Evolutionary conservation across 2,888 invertebrate genomes (phyloP).

Genomic region (Baronia brevicornis): DNA sequence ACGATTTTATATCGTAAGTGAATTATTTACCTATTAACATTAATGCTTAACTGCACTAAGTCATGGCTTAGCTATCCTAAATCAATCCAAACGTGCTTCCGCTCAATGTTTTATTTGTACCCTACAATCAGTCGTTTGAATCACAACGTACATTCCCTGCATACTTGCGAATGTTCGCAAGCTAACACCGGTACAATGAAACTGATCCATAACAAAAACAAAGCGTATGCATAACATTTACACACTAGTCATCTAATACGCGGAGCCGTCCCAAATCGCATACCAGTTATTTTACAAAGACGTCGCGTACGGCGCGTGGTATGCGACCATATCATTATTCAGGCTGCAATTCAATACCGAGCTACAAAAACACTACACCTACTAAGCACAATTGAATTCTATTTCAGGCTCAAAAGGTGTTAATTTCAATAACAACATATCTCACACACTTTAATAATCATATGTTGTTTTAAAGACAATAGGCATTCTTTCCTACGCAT

Average conservation of each 20-base stretch:
- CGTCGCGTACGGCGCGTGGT: conserved; percentile 38
- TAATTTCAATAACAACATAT: conserved; percentile 27
- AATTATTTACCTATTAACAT: too few relatives aligned
- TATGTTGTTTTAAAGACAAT: conserved; percentile 45
- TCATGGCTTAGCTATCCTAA: too few relatives aligned
- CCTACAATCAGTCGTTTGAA: too few relatives aligned
- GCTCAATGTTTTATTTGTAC: too few relatives aligned
- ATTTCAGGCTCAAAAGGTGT: conserved; percentile 25
- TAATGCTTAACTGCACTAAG: too few relatives aligned
- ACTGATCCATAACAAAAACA: conserved; percentile 3
- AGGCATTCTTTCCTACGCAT: conserved; percentile 46
- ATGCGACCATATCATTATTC: conserved; percentile 58
- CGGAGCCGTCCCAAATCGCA: conserved; percentile 26
- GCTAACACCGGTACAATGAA: too few relatives aligned
- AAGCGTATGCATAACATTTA: conserved; percentile 8
- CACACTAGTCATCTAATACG: conserved; percentile 22
- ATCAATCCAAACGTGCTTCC: too few relatives aligned
- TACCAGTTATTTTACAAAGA: conserved; percentile 46
- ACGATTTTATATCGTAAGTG: too few relatives aligned
- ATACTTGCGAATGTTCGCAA: too few relatives aligned
- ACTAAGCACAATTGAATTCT: conserved; percentile 21
- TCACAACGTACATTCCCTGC: too few relatives aligned
- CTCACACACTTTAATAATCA: conserved; percentile 24
- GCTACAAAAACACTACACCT: conserved; percentile 19
- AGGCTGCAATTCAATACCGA: conserved; percentile 34